phyloP scores from a whole-genome alignment of 64 coral and sea anemone species.

The Stichodactyla mertensii region DNA sequence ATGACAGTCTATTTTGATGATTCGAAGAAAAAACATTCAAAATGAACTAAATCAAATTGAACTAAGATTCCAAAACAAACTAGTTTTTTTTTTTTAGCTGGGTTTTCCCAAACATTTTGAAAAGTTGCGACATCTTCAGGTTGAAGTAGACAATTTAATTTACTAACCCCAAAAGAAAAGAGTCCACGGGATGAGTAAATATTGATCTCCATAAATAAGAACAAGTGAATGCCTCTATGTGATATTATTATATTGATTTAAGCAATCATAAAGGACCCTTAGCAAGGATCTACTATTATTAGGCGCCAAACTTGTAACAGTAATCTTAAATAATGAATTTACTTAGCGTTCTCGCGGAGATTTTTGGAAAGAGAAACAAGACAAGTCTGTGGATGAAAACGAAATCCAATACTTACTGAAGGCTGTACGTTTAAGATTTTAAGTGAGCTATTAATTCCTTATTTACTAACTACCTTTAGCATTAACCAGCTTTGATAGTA shows the following conservation, averaged over 20 bases:
- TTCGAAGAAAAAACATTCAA: neutral
- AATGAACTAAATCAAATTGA: constrained; percentile 4
- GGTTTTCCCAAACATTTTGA: neutral
- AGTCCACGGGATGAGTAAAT: neutral
- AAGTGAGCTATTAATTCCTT: neutral
- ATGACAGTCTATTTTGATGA: neutral
- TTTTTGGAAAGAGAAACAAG: neutral
- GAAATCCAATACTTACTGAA: neutral
- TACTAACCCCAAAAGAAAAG: neutral
- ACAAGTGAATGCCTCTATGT: neutral
- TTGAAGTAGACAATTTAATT: constrained; percentile 4
- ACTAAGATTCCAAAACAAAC: neutral
- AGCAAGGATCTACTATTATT: neutral
- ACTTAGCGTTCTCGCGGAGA: neutral
- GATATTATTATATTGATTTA: neutral
- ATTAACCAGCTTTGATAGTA: neutral
- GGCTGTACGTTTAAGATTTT: neutral
- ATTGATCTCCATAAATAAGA: neutral
- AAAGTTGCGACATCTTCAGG: neutral
- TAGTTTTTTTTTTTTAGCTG: neutral
- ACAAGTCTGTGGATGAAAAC: neutral
- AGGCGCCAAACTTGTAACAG: neutral
- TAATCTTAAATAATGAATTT: neutral
- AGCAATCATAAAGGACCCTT: neutral
- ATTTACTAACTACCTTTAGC: neutral